phyloP scores from a whole-genome alignment of 1,140 invertebrate species.

The Delia radicum region DNA sequence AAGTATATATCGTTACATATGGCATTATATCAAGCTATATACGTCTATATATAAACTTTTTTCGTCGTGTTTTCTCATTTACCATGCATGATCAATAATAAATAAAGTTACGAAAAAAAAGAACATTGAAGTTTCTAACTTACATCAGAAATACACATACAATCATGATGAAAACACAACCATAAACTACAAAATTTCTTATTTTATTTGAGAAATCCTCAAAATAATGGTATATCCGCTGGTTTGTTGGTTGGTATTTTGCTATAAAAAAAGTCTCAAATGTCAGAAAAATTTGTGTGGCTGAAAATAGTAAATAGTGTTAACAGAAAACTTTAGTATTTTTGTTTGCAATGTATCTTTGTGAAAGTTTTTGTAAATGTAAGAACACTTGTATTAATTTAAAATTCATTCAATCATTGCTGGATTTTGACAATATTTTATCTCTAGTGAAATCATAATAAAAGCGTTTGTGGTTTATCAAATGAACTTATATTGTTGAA shows the following conservation, averaged over 20 bases:
- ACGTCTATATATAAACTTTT: too few relatives aligned
- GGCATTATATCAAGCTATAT: too few relatives aligned
- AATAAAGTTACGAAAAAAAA: not conserved
- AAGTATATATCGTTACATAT: too few relatives aligned
- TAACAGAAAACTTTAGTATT: slow-evolving; percentile 8
- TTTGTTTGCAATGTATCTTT: not conserved
- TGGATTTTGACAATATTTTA: not conserved
- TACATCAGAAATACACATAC: not conserved
- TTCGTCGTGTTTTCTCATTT: not conserved
- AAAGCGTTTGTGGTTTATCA: not conserved
- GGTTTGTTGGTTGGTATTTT: slow-evolving; percentile 11
- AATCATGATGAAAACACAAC: too few relatives aligned
- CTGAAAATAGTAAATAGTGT: not conserved
- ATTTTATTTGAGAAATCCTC: not conserved
- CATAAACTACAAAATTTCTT: not conserved
- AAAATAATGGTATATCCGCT: slow-evolving; percentile 10
- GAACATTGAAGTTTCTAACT: not conserved
- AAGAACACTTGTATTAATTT: not conserved
- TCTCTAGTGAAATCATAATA: not conserved
- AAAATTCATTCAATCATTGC: not conserved
- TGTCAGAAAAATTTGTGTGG: not conserved
- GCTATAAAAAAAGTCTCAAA: not conserved
- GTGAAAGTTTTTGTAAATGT: not conserved
- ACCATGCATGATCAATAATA: slow-evolving; percentile 1
- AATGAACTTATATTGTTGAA: not conserved